A percentile compares a stretch with the other conserved stretches of the same genome.
Evolutionary conservation across 2,888 invertebrate species (phyloP).

Genomic region (Sisyra nigra): DNA sequence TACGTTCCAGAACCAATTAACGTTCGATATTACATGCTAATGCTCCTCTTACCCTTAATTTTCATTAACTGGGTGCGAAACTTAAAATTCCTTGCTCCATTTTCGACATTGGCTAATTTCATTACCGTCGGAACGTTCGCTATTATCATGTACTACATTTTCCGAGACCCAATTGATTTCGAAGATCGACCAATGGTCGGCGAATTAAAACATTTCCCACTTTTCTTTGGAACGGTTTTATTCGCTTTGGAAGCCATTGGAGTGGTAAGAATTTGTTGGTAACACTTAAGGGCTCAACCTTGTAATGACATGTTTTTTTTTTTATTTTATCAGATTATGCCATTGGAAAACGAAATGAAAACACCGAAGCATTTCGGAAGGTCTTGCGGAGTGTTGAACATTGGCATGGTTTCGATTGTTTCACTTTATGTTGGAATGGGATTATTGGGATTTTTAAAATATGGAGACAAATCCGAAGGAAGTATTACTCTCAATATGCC

Average conservation of each 20-base stretch:
- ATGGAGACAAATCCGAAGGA: conserved; percentile 52
- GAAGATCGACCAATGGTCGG: conserved; percentile 32
- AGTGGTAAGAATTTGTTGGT: conserved; percentile 38
- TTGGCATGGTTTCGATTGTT: conserved; percentile 67
- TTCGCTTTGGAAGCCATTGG: conserved; percentile 78
- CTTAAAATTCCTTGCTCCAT: conserved; percentile 64
- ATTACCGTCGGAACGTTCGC: conserved; percentile 61
- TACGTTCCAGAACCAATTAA: conserved; percentile 33
- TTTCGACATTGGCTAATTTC: conserved; percentile 68
- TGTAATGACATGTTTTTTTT: background rate
- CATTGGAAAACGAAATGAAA: conserved; percentile 90
- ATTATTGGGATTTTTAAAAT: conserved; percentile 79
- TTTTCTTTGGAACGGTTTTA: conserved; percentile 80
- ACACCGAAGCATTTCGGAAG: conserved; percentile 67
- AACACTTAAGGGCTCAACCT: conserved; percentile 1
- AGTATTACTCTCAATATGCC: conserved; percentile 81
- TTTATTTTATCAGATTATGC: conserved; percentile 49
- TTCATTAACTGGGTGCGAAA: conserved; percentile 56
- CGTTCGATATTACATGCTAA: conserved; percentile 50
- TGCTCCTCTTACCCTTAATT: conserved; percentile 53
- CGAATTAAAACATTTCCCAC: conserved; percentile 40
- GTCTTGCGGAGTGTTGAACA: conserved; percentile 68
- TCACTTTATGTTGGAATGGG: conserved; percentile 78
- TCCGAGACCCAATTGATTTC: conserved; percentile 41
- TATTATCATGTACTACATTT: conserved; percentile 55